phyloP scores from a whole-genome alignment of 37 sponge, comb jelly and placozoan genomes.

The Spongia lamella region DNA sequence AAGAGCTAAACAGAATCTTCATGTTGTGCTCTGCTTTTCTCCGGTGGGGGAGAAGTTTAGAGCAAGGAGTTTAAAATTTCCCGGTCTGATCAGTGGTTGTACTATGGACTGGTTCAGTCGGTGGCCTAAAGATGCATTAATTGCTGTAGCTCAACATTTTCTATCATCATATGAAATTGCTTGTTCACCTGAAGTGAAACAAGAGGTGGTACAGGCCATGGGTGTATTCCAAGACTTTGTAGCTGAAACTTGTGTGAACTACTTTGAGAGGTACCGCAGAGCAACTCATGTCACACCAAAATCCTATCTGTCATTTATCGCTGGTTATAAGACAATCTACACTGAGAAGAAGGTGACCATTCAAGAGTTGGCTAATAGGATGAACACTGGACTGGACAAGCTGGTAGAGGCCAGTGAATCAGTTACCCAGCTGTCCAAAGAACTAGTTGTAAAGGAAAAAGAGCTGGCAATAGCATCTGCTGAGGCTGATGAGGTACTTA shows the following conservation, averaged over 20 bases:
- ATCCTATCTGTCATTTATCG: slow-evolving; percentile 96
- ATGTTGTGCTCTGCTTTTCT: slow-evolving; percentile 99
- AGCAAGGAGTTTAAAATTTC: slow-evolving; percentile 96
- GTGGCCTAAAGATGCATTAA: slow-evolving; percentile 99
- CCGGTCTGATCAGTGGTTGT: slow-evolving; percentile 97
- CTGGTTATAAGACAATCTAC: slow-evolving; percentile 92
- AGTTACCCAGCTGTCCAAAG: slow-evolving; percentile 85
- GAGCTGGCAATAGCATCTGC: slow-evolving; percentile 86
- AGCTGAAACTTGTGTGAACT: slow-evolving; percentile 94
- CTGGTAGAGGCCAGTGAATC: slow-evolving; percentile 91
- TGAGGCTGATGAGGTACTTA: slow-evolving; percentile 92
- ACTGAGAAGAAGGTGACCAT: slow-evolving; percentile 76
- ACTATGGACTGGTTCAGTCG: slow-evolving; percentile 99
- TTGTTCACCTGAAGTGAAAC: slow-evolving; percentile 81
- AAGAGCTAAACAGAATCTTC: slow-evolving; percentile 91
- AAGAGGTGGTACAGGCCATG: slow-evolving; percentile 93
- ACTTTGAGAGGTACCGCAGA: slow-evolving; percentile 92
- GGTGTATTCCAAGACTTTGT: slow-evolving; percentile 97
- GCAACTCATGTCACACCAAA: slow-evolving; percentile 98
- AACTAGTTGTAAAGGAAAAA: slow-evolving; percentile 94
- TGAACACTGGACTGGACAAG: slow-evolving; percentile 95
- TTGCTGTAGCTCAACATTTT: slow-evolving; percentile 97
- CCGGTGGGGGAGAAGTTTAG: slow-evolving; percentile 99
- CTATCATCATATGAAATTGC: slow-evolving; percentile 77
- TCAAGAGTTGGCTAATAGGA: slow-evolving; percentile 88